Evolutionary conservation across 2,113 vertebrate genomes (phyloP).

Genomic region (Cyphomyrus discorhynchus): DNA sequence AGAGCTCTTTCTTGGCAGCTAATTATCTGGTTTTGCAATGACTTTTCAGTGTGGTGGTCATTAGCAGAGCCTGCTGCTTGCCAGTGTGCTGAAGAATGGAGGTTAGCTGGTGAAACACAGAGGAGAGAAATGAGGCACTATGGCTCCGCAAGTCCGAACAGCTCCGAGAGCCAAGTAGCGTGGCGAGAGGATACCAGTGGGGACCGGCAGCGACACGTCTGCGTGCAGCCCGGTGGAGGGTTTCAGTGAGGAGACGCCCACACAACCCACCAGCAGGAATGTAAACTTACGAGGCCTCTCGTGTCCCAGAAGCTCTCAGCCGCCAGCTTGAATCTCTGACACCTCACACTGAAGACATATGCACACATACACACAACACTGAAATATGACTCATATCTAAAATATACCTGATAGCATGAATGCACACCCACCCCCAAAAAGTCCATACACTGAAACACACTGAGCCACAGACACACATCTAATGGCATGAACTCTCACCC

Average conservation of each 20-base stretch:
- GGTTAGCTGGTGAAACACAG: background rate
- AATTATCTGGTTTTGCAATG: background rate
- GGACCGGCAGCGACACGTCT: background rate
- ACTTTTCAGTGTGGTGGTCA: background rate
- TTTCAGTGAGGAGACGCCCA: background rate
- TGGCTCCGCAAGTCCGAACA: background rate
- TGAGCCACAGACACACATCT: background rate
- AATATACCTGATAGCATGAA: background rate
- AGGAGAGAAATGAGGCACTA: background rate
- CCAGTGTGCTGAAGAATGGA: background rate
- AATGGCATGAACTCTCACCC: background rate
- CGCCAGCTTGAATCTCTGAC: background rate
- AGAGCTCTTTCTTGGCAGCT: background rate
- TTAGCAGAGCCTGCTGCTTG: background rate
- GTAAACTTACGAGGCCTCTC: background rate
- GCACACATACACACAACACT: background rate
- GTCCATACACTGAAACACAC: background rate
- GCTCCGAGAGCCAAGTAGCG: background rate
- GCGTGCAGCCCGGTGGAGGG: background rate
- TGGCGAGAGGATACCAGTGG: background rate
- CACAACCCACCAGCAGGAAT: background rate
- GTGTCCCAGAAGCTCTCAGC: background rate
- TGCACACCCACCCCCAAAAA: background rate
- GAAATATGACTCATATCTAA: background rate
- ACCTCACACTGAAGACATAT: background rate